A percentile compares a stretch with the other conserved stretches of the same genome.
Evolutionary conservation across 2,797 vertebrate species (phyloP).

Genomic region (Phalloptychus januarius): DNA sequence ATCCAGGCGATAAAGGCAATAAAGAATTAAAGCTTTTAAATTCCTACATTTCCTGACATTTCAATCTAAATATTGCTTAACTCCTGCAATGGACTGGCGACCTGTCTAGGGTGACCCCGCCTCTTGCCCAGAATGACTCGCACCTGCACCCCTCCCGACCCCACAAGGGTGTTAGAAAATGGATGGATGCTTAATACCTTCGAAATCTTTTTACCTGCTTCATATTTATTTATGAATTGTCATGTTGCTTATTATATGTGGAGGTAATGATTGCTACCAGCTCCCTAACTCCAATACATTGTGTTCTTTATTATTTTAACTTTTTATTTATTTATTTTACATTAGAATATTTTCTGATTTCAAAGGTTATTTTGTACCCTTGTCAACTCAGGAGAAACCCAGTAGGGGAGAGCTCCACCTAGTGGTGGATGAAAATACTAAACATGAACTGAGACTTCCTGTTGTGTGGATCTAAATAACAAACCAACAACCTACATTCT

Average conservation of each 20-base stretch:
- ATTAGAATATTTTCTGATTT: background rate
- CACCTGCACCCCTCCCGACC: no score
- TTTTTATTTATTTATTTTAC: background rate
- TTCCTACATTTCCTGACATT: background rate
- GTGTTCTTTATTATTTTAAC: no score
- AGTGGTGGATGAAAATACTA: constrained; percentile 19
- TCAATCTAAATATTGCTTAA: no score
- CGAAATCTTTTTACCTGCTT: background rate
- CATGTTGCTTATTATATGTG: background rate
- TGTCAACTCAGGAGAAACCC: background rate
- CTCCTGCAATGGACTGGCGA: no score
- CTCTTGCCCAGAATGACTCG: no score
- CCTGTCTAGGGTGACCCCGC: no score
- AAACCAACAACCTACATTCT: background rate
- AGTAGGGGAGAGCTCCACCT: constrained; percentile 44
- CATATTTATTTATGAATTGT: background rate
- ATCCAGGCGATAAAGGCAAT: no score
- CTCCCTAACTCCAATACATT: background rate
- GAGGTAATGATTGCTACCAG: background rate
- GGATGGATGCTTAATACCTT: background rate
- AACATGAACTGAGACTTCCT: background rate
- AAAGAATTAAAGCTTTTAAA: background rate
- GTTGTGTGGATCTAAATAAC: background rate
- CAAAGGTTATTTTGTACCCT: background rate
- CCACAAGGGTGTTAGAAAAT: no score